Evolutionary conservation across 1,140 invertebrate species (phyloP), one percentile per base, ranked within the genome.

Genomic region (Epicauta chinensis): DNA sequence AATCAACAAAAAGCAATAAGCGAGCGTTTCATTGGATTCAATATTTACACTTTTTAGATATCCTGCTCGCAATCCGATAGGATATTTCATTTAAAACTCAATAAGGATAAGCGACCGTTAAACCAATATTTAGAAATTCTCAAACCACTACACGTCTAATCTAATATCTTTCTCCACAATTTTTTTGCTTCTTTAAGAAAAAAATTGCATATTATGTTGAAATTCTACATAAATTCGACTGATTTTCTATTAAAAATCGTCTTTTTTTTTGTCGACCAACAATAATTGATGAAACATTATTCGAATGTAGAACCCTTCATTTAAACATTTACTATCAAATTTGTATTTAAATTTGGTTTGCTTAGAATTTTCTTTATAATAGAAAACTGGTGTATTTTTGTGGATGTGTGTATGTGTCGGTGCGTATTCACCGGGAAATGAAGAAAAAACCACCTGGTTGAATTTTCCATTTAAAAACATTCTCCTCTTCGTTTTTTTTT

Each of bases 1-100:
- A 38, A 47, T 47, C 45, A 38, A 47, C 34, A 47, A 37, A 47
- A 47, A 37, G 45, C 45, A 47, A 47, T 47, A 47, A 47, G 38
- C 45, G 32, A 7, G 30, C 3, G 45, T 46, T 47, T 53, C 51
- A 53, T 46, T 53, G 44, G 41, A 46, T 53, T 46, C 51, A 44
- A 53, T 53, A 53, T 53, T 53, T 53, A 53, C 51, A 46, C 45
- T 47, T 53, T 53, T 53, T 44, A 47, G 44, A 53, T 53, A 51
- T 51, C 50, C 50, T 51, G 50, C 31, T 23, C 39, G 51, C 42
- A 53, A 29, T 51, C 41, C 50, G 34, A 51, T 51, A 51, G 50
- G 50, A 51, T 51, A 51, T 51, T 47, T 53, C 51, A 53, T 53
- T 53, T 53, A 53, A 23, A 53, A 53, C 51, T 43, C 51, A 53